These are phyloP conservation scores for Drosophila bocki DNA, from an alignment of 1,140 invertebrate genomes.

Conservation along the genomic window DNA sequence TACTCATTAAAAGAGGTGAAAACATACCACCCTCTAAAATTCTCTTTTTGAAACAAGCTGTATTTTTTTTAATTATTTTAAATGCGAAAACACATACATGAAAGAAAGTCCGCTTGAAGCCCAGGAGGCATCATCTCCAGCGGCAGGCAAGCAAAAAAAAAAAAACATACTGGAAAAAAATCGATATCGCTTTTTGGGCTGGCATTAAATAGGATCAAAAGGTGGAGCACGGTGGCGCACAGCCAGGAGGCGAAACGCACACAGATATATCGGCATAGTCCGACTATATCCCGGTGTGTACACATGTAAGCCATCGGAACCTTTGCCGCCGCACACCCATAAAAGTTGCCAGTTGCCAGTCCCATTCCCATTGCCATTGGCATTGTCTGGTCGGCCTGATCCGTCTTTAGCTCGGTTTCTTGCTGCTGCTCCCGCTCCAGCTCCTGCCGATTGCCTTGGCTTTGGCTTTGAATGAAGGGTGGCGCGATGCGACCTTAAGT, in stretches of 20 bases:
- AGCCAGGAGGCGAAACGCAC: constrained; percentile 49
- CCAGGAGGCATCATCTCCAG: constrained; percentile 1
- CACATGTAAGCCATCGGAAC: constrained; percentile 51
- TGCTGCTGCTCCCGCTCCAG: neutral
- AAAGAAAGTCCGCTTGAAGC: constrained; percentile 43
- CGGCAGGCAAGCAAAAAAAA: constrained; percentile 23
- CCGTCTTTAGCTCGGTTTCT: constrained; percentile 9
- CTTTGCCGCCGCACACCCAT: constrained; percentile 39
- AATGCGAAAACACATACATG: constrained; percentile 50
- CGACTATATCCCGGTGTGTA: constrained; percentile 36
- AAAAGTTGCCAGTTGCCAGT: constrained; percentile 56
- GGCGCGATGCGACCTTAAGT: constrained; percentile 45
- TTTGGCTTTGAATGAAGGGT: constrained; percentile 32
- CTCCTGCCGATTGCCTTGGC: constrained; percentile 43
- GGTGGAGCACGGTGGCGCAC: constrained; percentile 66
- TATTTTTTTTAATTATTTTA: constrained; percentile 54
- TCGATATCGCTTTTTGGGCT: constrained; percentile 67
- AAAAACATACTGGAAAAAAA: constrained; percentile 51
- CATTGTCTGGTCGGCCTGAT: constrained; percentile 39
- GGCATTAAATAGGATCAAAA: constrained; percentile 74
- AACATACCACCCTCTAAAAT: neutral
- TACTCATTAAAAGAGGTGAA: neutral
- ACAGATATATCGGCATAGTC: constrained; percentile 20
- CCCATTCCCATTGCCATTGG: constrained; percentile 40
- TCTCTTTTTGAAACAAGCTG: neutral